Evolutionary conservation across 1,140 invertebrate genomes (phyloP).

Genomic region (Paraescarpia echinospica): DNA sequence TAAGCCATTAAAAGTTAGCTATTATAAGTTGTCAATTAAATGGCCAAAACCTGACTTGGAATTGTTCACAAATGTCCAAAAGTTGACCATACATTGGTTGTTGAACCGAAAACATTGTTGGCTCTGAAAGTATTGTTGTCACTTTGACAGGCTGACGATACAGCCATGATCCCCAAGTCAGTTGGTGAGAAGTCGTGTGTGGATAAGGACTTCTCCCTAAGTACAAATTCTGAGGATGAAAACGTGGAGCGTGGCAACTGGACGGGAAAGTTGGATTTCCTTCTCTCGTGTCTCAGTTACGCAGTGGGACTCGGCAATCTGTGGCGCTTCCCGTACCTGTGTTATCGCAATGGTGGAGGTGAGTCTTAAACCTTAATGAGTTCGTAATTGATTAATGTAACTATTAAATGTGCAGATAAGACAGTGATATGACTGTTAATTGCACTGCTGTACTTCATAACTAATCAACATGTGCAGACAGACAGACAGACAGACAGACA

Average conservation of each 20-base stretch:
- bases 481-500: no score
- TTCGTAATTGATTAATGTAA: not conserved
- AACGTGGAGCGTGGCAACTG: constrained; percentile 63
- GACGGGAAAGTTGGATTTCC: constrained; percentile 57
- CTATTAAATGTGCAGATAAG: not conserved
- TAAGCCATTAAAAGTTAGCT: not conserved
- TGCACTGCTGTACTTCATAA: no score
- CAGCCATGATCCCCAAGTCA: not conserved
- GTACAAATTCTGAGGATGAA: constrained; percentile 26
- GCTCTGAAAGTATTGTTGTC: not conserved
- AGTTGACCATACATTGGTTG: not conserved
- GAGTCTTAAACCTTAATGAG: constrained; percentile 20
- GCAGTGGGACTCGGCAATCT: constrained; percentile 56
- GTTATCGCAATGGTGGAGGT: constrained; percentile 86
- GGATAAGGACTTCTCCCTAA: not conserved
- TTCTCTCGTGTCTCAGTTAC: constrained; percentile 56
- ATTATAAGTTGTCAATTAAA: not conserved
- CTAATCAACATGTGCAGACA: no score
- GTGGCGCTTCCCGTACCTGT: constrained; percentile 80
- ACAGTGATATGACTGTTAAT: not conserved
- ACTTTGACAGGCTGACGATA: not conserved
- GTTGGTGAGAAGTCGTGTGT: not conserved
- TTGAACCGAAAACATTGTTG: not conserved
- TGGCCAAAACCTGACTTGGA: not conserved
- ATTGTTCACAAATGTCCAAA: not conserved